A percentile compares a stretch with the other conserved stretches of the same genome.
phyloP scores from a whole-genome alignment of 2,888 invertebrate genomes.

The Cremastinae sp. region DNA sequence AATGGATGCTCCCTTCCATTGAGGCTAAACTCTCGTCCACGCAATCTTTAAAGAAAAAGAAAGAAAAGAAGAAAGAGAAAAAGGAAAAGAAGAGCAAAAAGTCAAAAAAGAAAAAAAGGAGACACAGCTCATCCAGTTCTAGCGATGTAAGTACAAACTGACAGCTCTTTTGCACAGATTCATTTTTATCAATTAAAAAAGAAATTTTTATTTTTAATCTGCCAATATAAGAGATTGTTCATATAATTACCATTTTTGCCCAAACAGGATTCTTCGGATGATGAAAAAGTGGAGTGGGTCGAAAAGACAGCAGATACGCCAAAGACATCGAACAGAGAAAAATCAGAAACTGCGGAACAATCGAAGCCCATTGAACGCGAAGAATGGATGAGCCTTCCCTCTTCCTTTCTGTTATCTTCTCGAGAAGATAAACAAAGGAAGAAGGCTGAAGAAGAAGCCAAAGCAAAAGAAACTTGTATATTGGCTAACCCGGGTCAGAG shows the following conservation, averaged over 20 bases:
- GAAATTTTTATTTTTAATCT: background rate
- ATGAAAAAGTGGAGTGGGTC: constrained; percentile 84
- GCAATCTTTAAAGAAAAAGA: constrained; percentile 61
- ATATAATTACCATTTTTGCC: background rate
- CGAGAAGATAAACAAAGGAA: constrained; percentile 78
- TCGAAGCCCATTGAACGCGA: constrained; percentile 81
- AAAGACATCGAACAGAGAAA: background rate
- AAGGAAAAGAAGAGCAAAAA: constrained; percentile 64
- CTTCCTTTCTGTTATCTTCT: constrained; percentile 80
- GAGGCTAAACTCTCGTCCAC: constrained; percentile 66
- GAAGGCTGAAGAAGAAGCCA: constrained; percentile 81
- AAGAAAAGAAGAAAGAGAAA: constrained; percentile 65
- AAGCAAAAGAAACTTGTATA: constrained; percentile 82
- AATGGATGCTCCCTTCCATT: constrained; percentile 81
- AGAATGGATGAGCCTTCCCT: constrained; percentile 90
- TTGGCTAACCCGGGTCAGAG: constrained; percentile 87
- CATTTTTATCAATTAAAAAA: too few relatives aligned
- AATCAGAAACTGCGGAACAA: constrained; percentile 47
- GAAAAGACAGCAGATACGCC: constrained; percentile 80
- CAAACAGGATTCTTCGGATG: constrained; percentile 64
- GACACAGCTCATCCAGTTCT: constrained; percentile 52
- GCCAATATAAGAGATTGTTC: too few relatives aligned
- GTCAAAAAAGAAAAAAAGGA: constrained; percentile 64
- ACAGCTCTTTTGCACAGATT: too few relatives aligned
- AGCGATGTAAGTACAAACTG: constrained; percentile 55